Conservation (phyloP, 2,797 vertebrate genomes). For the Arctocebus calabarensis region DNA sequence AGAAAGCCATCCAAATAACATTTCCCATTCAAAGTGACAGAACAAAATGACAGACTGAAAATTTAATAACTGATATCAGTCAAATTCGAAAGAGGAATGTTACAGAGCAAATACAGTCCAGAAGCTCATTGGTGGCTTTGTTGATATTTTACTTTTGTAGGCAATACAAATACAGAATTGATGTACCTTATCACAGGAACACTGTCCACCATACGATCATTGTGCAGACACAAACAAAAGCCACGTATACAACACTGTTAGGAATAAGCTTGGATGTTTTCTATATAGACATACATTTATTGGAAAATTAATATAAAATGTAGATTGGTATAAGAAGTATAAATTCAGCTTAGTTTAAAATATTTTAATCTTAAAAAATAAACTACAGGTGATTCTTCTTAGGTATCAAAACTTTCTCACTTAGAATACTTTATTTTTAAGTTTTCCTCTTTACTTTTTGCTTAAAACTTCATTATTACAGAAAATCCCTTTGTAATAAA, state of each 20-base stretch:
- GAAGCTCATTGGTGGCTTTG: neutral
- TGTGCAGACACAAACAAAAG: neutral
- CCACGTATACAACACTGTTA: neutral
- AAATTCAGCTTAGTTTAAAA: neutral
- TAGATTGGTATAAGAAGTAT: neutral
- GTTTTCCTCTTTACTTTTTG: neutral
- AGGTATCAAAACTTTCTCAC: neutral
- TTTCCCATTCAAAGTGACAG: conserved; percentile 43
- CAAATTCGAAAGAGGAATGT: conserved; percentile 35
- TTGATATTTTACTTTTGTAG: neutral
- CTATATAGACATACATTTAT: neutral
- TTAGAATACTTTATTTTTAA: conserved; percentile 3
- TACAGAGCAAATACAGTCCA: neutral
- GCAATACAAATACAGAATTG: conserved; percentile 8
- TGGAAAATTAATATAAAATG: neutral
- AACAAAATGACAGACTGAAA: conserved; percentile 31
- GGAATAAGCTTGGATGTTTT: neutral
- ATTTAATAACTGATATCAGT: conserved; percentile 19
- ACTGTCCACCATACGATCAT: neutral
- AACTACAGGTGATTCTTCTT: neutral
- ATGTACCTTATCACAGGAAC: neutral
- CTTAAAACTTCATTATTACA: neutral
- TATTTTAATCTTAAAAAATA: conserved; percentile 4
- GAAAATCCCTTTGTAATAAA: conserved; percentile 5
- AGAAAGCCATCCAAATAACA: conserved; percentile 18